Evolutionary conservation across 92 coral and sea anemone genomes (phyloP).

Genomic region (Epizoanthus stellaris): DNA sequence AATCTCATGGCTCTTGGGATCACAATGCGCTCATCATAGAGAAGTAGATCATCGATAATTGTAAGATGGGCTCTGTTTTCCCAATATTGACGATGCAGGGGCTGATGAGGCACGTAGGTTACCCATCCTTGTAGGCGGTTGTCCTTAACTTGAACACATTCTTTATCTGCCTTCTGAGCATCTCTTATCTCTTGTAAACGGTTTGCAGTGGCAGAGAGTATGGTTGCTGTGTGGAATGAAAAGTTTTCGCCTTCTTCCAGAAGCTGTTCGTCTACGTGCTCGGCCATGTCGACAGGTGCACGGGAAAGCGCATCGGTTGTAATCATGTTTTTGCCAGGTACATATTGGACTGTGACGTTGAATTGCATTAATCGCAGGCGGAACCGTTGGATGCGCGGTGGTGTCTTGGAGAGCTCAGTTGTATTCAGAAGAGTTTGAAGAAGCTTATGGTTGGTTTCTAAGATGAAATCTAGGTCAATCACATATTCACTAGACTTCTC

Average conservation of each 20-base stretch:
- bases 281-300: conserved; percentile 52
- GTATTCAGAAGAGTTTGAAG: background rate
- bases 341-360: conserved; percentile 53
- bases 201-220: background rate
- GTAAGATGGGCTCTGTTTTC: no score
- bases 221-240: background rate
- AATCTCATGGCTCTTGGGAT: no score
- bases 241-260: conserved; percentile 51
- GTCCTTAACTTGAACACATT: background rate
- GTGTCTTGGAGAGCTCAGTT: conserved; percentile 49
- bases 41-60: no score
- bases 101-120: background rate
- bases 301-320: conserved; percentile 59
- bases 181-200: conserved; percentile 53
- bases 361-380: conserved; percentile 67
- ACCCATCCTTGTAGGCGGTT: no score
- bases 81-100: background rate
- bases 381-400: conserved; percentile 10
- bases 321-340: conserved; percentile 60
- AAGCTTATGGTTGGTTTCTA: conserved; percentile 39
- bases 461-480: background rate
- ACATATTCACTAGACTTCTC: background rate
- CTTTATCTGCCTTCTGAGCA: conserved; percentile 67
- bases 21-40: no score
- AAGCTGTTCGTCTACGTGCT: conserved; percentile 12